Evolutionary conservation across 2,113 vertebrate species (phyloP).

Genomic region (Pycnonotus jocosus): DNA sequence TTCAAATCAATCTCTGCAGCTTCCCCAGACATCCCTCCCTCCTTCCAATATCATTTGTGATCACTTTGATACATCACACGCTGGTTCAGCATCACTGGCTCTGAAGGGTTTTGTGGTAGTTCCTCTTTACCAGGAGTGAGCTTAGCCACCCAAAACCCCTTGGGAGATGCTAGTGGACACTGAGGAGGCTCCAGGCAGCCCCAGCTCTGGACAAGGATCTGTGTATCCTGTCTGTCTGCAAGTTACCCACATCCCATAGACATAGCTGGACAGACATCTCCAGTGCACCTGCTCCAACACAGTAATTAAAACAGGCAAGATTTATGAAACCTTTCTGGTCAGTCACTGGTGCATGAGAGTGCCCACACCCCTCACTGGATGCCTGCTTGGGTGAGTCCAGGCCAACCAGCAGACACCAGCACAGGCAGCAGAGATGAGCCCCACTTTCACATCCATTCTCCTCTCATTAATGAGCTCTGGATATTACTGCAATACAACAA

Average conservation of each 20-base stretch:
- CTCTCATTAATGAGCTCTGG: background rate
- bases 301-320: background rate
- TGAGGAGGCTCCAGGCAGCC: background rate
- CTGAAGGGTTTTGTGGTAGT: background rate
- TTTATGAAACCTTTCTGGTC: background rate
- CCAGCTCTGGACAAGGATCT: background rate
- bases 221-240: accelerated
- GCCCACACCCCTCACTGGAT: accelerated
- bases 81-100: background rate
- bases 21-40: background rate
- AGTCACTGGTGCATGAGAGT: background rate
- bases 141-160: background rate
- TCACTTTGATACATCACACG: accelerated
- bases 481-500: background rate
- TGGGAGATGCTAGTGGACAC: background rate
- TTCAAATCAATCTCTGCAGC: background rate
- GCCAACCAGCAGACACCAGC: accelerated
- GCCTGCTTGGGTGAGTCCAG: background rate
- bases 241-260: background rate
- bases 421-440: accelerated
- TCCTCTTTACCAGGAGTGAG: background rate
- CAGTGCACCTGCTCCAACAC: accelerated
- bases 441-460: background rate
- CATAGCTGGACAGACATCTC: background rate
- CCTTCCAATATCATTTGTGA: background rate